These are phyloP conservation scores for Philereme transversata DNA, from an alignment of 2,888 invertebrate genomes.

Conservation along the genomic window DNA sequence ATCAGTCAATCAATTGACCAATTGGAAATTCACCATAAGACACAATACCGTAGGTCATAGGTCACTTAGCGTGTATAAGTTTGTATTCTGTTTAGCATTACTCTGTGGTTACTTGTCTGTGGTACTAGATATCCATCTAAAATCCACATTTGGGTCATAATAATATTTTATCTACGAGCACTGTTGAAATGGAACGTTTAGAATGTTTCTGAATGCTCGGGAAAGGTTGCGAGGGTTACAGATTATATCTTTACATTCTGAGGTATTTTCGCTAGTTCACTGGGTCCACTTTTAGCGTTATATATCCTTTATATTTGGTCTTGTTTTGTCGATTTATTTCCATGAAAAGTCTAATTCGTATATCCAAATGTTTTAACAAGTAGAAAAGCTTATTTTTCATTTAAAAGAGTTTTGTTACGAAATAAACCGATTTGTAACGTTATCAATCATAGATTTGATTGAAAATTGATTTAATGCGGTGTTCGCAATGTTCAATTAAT, in stretches of 20 bases:
- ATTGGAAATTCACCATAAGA: too few species aligned
- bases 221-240: slow-evolving; percentile 16
- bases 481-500: slow-evolving; percentile 11
- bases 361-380: too few species aligned
- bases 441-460: neutral
- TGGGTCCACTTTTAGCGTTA: too few species aligned
- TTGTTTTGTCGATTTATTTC: too few species aligned
- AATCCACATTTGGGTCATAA: slow-evolving; percentile 63
- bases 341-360: too few species aligned
- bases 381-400: too few species aligned
- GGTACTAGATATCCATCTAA: slow-evolving; percentile 48
- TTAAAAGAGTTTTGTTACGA: too few species aligned
- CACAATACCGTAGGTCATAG: too few species aligned
- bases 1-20: too few species aligned
- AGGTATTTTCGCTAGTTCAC: slow-evolving; percentile 9
- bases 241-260: slow-evolving; percentile 6
- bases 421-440: too few species aligned
- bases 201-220: slow-evolving; percentile 35
- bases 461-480: slow-evolving; percentile 16
- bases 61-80: neutral
- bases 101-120: slow-evolving; percentile 3
- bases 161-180: slow-evolving; percentile 59
- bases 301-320: too few species aligned
- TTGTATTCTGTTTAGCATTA: neutral
- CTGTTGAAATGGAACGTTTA: slow-evolving; percentile 45